Conservation (phyloP, 2,113 vertebrate genomes). For the Odocoileus hemionus region DNA sequence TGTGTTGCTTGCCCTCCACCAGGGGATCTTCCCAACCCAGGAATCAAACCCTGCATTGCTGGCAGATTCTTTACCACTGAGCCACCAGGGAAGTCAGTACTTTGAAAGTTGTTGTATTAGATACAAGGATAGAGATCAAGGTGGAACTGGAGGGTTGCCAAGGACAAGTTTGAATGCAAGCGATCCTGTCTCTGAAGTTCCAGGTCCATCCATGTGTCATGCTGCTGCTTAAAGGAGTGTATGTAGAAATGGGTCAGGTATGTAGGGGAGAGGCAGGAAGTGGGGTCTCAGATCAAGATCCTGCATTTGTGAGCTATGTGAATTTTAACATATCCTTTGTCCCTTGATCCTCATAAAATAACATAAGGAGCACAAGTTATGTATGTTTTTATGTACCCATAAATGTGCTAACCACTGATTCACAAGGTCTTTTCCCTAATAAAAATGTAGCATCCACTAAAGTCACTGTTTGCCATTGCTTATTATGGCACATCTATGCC, state of each 20-base stretch:
- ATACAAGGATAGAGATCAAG: neutral
- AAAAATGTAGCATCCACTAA: neutral
- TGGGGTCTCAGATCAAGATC: neutral
- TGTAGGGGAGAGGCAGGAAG: rapidly evolving
- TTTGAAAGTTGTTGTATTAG: neutral
- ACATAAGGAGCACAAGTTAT: neutral
- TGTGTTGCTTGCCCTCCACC: neutral
- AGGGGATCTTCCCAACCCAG: neutral
- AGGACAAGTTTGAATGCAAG: neutral
- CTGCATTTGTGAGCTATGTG: neutral
- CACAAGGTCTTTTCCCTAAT: neutral
- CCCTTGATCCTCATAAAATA: neutral
- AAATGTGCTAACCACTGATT: neutral
- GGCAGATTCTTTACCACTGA: neutral
- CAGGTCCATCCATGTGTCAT: neutral
- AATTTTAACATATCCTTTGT: neutral
- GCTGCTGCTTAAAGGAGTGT: neutral
- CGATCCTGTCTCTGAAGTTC: neutral
- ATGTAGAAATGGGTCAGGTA: neutral
- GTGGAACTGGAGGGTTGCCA: neutral
- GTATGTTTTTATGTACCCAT: neutral
- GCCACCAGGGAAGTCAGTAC: neutral
- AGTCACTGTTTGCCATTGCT: neutral
- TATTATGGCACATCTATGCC: neutral
- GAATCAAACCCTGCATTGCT: neutral